phyloP scores from a whole-genome alignment of 1,140 invertebrate genomes.

The Venturia canescens region DNA sequence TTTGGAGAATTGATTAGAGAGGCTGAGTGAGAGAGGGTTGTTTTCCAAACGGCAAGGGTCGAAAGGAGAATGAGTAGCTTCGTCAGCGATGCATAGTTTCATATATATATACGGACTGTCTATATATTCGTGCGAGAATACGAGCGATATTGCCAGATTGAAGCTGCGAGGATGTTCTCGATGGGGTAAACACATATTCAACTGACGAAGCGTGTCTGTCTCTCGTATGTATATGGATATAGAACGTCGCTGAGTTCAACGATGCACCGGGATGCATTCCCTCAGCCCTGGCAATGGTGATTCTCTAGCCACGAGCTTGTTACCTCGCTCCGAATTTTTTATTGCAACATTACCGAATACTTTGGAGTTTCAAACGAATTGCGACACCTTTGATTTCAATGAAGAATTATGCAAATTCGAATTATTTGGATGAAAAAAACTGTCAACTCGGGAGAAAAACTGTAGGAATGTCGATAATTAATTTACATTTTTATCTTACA shows the following conservation, averaged over 20 bases:
- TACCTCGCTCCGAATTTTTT: not conserved
- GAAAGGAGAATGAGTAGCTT: no score
- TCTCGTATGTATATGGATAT: not conserved
- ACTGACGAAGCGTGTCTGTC: not conserved
- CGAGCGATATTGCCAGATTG: conserved; percentile 4
- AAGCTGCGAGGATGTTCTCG: conserved; percentile 5
- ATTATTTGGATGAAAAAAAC: no score
- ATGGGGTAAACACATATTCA: conserved; percentile 8
- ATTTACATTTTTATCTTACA: no score
- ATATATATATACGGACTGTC: no score
- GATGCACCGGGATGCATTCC: not conserved
- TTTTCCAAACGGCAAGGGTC: no score
- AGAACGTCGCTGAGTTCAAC: not conserved
- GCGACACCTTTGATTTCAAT: no score
- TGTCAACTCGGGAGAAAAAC: no score
- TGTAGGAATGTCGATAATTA: no score
- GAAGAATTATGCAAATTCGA: no score
- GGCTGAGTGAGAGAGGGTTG: no score
- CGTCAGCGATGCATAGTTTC: no score
- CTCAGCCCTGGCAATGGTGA: not conserved
- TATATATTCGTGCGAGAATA: not conserved
- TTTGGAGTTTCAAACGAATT: not conserved
- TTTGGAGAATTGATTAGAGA: no score
- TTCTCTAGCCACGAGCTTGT: not conserved
- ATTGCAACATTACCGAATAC: not conserved